These are phyloP conservation scores for Diachasmimorpha longicaudata DNA, from an alignment of 1,140 invertebrate genomes.

Conservation along the genomic window DNA sequence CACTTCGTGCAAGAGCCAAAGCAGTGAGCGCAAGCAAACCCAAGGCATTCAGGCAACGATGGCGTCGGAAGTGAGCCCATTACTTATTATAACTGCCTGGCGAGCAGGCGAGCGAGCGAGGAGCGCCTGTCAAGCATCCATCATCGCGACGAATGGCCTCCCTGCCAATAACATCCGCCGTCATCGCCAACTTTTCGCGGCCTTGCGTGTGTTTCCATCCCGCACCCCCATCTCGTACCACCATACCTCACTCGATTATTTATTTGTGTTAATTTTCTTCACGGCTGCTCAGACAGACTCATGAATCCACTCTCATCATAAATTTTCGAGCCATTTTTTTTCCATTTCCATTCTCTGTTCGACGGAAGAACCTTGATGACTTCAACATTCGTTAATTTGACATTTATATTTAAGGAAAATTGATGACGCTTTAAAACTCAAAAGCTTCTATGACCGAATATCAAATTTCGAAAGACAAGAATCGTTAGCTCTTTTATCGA, in stretches of 20 bases:
- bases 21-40: slow-evolving; percentile 44
- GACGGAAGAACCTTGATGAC: background rate
- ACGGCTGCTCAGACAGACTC: background rate
- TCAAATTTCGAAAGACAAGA: no score
- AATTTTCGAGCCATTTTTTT: background rate
- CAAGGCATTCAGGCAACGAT: slow-evolving; percentile 55
- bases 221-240: slow-evolving; percentile 5
- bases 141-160: slow-evolving; percentile 62
- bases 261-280: slow-evolving; percentile 31
- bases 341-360: background rate
- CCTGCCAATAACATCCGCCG: slow-evolving; percentile 63
- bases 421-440: no score
- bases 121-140: slow-evolving; percentile 60
- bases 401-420: no score
- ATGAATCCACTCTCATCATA: background rate
- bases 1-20: slow-evolving; percentile 19
- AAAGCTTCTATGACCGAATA: no score
- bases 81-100: slow-evolving; percentile 64
- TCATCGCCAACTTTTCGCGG: slow-evolving; percentile 61
- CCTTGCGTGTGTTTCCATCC: slow-evolving; percentile 33
- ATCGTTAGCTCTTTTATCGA: no score
- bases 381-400: no score
- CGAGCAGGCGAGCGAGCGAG: slow-evolving; percentile 51
- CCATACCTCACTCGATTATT: slow-evolving; percentile 13
- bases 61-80: slow-evolving; percentile 54